A percentile compares a stretch with the other conserved stretches of the same genome.
These are phyloP conservation scores for Anoplolepis gracilipes DNA, from an alignment of 1,140 invertebrate species.

Conservation along the genomic window DNA sequence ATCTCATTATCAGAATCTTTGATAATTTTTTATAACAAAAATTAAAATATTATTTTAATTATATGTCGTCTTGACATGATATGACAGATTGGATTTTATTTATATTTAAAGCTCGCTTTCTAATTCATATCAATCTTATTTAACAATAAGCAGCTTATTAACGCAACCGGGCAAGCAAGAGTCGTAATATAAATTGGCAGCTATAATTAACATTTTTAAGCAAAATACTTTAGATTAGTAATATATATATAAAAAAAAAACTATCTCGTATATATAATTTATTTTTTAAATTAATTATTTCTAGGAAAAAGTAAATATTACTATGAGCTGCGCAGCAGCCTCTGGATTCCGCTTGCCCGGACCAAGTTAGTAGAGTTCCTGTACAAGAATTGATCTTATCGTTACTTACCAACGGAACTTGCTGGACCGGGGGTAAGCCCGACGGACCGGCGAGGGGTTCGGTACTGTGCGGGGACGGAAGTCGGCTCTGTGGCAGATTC, in stretches of 20 bases:
- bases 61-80: not conserved
- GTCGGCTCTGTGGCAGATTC: constrained; percentile 83
- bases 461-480: constrained; percentile 88
- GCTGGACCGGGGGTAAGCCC: constrained; percentile 93
- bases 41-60: constrained; percentile 11
- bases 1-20: not conserved
- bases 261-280: not conserved
- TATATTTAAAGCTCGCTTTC: not conserved
- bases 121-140: not conserved
- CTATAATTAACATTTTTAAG: constrained; percentile 6
- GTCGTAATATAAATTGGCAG: not conserved
- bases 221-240: not conserved
- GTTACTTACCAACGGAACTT: constrained; percentile 92
- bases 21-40: constrained; percentile 1
- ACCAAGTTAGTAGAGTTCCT: not conserved
- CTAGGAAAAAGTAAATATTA: not conserved
- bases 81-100: not conserved
- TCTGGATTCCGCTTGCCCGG: not conserved
- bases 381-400: not conserved
- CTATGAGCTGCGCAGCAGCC: not conserved
- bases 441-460: constrained; percentile 92
- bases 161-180: not conserved
- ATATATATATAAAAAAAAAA: not conserved
- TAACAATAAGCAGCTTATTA: not conserved
- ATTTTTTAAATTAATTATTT: no score